Evolutionary conservation across 2,113 vertebrate species (phyloP).

Genomic region (Fulmarus glacialis): DNA sequence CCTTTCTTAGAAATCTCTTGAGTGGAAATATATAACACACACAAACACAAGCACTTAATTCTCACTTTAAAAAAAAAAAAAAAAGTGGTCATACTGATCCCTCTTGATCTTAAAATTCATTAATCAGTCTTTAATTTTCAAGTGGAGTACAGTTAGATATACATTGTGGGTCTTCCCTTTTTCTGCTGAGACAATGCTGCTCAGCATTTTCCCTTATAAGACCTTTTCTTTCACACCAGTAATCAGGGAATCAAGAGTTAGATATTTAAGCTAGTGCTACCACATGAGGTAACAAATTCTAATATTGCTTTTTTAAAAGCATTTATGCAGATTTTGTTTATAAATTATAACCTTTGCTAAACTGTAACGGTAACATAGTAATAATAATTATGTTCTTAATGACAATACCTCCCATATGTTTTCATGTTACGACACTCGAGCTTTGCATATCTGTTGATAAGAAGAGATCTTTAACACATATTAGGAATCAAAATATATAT

Average conservation of each 20-base stretch:
- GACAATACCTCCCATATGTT: neutral
- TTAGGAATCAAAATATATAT: neutral
- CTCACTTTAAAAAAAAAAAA: neutral
- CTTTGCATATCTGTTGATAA: neutral
- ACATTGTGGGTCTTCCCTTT: neutral
- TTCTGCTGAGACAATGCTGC: neutral
- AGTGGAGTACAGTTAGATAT: neutral
- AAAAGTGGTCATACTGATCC: neutral
- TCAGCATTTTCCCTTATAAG: neutral
- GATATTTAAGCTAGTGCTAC: neutral
- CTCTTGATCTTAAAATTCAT: neutral
- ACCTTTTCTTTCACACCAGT: neutral
- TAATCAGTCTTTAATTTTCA: neutral
- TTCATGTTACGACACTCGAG: fast-evolving
- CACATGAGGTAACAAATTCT: neutral
- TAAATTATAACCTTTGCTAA: neutral
- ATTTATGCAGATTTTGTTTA: neutral
- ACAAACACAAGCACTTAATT: neutral
- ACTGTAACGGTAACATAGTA: neutral
- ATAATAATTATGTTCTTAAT: neutral
- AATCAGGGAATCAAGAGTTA: neutral
- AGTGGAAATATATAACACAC: neutral
- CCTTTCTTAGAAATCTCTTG: neutral
- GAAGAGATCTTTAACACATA: neutral
- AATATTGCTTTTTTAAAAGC: neutral